phyloP scores from a whole-genome alignment of 2,888 invertebrate genomes.

The Amaurobius ferox region DNA sequence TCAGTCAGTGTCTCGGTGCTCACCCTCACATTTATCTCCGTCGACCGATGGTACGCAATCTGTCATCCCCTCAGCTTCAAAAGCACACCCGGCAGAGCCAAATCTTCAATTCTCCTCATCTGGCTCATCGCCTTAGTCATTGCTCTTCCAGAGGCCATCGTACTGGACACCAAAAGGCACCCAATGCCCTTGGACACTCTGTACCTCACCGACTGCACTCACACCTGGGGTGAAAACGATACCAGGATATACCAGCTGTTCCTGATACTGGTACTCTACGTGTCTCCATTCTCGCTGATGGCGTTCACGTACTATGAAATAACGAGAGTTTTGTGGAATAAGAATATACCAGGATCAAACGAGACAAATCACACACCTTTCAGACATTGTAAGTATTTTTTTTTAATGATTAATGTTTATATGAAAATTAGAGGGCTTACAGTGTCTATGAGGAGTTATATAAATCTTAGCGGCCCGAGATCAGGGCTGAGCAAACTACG shows the following conservation, averaged over 20 bases:
- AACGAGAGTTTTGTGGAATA: constrained; percentile 88
- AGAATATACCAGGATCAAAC: constrained; percentile 83
- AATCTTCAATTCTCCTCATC: constrained; percentile 87
- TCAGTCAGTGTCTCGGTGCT: constrained; percentile 94
- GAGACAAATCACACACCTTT: constrained; percentile 57
- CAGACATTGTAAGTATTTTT: constrained; percentile 44
- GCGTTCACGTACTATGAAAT: constrained; percentile 90
- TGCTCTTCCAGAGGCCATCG: constrained; percentile 83
- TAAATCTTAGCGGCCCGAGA: too few species aligned
- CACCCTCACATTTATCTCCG: constrained; percentile 94
- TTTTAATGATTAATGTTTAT: too few species aligned
- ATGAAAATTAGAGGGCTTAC: too few species aligned
- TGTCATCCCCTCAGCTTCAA: constrained; percentile 92
- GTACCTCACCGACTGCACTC: constrained; percentile 84
- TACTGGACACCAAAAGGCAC: constrained; percentile 81
- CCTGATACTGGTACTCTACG: constrained; percentile 83
- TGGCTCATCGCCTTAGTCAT: constrained; percentile 85
- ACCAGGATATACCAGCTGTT: constrained; percentile 79
- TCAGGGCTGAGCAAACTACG: too few species aligned
- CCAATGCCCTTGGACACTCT: constrained; percentile 79
- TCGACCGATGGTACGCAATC: constrained; percentile 97
- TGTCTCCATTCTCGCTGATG: constrained; percentile 89
- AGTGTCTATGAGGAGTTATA: too few species aligned
- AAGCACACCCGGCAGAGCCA: constrained; percentile 88
- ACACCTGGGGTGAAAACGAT: constrained; percentile 84